Conservation (phyloP, 2,797 vertebrate species). For the Champsocephalus gunnari region DNA sequence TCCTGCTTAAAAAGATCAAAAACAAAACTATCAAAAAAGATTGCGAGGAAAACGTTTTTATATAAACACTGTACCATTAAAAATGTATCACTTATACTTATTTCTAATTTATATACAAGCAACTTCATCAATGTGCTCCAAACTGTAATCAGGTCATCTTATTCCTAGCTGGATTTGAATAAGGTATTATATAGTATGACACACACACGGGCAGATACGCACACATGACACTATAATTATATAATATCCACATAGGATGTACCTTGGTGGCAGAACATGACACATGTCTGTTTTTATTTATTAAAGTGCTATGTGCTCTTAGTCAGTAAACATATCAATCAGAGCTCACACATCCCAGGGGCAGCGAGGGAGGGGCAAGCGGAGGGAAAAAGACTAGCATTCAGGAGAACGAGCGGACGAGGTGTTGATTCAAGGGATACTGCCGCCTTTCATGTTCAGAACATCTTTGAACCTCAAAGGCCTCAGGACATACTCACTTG, state of each 20-base stretch:
- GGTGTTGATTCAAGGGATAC: slow-evolving; percentile 44
- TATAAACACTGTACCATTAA: not conserved
- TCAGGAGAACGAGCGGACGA: slow-evolving; percentile 32
- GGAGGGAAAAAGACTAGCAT: slow-evolving; percentile 54
- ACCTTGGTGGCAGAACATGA: slow-evolving; percentile 9
- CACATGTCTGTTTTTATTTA: not conserved
- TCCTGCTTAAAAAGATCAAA: not conserved
- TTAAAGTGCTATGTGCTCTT: not conserved
- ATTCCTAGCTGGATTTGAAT: not conserved
- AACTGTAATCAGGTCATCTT: not conserved
- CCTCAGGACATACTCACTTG: slow-evolving; percentile 87
- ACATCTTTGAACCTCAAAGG: slow-evolving; percentile 53
- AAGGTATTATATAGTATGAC: not conserved
- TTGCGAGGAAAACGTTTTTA: not conserved
- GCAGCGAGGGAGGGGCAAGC: slow-evolving; percentile 52
- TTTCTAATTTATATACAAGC: not conserved
- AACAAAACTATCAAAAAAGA: not conserved
- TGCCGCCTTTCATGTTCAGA: slow-evolving; percentile 53
- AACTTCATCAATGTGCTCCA: slow-evolving; percentile 9
- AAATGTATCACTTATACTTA: not conserved
- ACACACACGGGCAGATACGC: not conserved
- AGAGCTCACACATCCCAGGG: slow-evolving; percentile 60
- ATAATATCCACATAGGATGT: slow-evolving; percentile 1
- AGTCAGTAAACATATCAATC: slow-evolving; percentile 30
- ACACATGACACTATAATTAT: slow-evolving; percentile 14